Evolutionary conservation across 2,113 vertebrate genomes (phyloP).

Genomic region (Conger conger): DNA sequence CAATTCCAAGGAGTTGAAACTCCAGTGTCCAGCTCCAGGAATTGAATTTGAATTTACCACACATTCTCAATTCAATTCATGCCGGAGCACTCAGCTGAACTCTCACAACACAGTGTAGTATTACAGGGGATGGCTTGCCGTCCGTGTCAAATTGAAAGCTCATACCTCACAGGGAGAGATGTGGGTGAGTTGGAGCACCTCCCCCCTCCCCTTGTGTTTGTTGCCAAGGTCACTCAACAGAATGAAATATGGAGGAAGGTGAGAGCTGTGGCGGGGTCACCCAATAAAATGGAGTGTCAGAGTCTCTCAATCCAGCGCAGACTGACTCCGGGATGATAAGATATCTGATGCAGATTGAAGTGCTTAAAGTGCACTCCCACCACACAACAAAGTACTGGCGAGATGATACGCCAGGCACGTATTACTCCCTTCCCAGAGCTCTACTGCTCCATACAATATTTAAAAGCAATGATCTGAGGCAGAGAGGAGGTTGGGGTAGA

Average conservation of each 20-base stretch:
- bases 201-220: neutral
- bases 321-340: neutral
- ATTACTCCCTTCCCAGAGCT: neutral
- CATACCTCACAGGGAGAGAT: neutral
- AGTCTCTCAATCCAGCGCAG: neutral
- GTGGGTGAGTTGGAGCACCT: neutral
- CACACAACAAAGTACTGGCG: neutral
- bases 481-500: neutral
- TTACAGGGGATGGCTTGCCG: neutral
- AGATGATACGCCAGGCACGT: conserved; percentile 4
- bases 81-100: too few species aligned
- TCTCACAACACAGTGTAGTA: neutral
- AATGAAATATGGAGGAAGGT: neutral
- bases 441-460: neutral
- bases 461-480: neutral
- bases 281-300: neutral
- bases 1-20: too few species aligned
- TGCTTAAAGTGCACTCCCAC: conserved; percentile 1
- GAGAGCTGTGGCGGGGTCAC: neutral
- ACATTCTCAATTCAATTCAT: too few species aligned
- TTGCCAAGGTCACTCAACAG: neutral
- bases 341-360: conserved; percentile 9
- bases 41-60: too few species aligned
- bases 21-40: too few species aligned
- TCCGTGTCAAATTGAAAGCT: neutral